These are phyloP conservation scores for Halocynthia aurantium DNA, from an alignment of 23 tunicate genomes.

Conservation along the genomic window DNA sequence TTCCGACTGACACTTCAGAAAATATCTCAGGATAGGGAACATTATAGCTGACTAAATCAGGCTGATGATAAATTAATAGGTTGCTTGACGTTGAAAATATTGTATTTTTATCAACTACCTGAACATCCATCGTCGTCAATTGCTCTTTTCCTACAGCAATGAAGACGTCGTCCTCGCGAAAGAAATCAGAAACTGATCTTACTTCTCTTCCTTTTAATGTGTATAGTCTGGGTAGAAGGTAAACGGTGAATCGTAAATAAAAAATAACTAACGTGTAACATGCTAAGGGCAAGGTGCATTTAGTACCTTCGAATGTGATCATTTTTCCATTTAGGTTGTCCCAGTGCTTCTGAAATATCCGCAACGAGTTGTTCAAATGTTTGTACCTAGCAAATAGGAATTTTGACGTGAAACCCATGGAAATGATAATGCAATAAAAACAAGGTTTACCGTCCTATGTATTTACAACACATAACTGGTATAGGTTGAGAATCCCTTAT, in stretches of 20 bases:
- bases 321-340: constrained; percentile 95
- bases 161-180: constrained; percentile 95
- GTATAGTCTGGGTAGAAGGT: constrained; percentile 40
- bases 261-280: background rate
- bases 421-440: too few relatives aligned
- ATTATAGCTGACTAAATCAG: background rate
- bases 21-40: too few relatives aligned
- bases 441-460: too few relatives aligned
- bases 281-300: background rate
- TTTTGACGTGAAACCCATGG: too few relatives aligned
- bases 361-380: constrained; percentile 90
- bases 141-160: constrained; percentile 93
- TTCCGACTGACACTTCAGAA: too few relatives aligned
- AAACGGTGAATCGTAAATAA: background rate
- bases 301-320: constrained; percentile 77
- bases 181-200: constrained; percentile 79
- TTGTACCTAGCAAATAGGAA: constrained; percentile 48
- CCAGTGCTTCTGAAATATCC: constrained; percentile 92
- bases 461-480: too few relatives aligned
- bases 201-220: constrained; percentile 94
- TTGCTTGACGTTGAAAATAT: too few relatives aligned
- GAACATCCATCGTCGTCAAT: constrained; percentile 80
- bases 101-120: constrained; percentile 22
- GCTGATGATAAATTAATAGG: too few relatives aligned
- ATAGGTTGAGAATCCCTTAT: too few relatives aligned